These are phyloP conservation scores for Harmothoe impar DNA, from an alignment of 2,888 invertebrate species.

Conservation along the genomic window DNA sequence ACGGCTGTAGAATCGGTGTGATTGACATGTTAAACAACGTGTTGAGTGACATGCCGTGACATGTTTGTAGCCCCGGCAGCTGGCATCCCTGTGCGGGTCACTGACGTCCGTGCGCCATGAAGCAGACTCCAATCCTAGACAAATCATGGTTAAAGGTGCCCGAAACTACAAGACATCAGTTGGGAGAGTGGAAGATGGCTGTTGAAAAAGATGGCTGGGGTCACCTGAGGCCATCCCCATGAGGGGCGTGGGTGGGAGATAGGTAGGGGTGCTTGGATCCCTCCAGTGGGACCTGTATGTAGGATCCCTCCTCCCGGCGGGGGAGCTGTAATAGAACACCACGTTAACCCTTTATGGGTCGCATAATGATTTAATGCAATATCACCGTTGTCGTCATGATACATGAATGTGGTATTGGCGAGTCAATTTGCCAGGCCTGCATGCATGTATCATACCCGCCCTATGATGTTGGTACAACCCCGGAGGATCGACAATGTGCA, in stretches of 20 bases:
- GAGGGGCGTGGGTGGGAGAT: background rate
- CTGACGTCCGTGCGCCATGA: background rate
- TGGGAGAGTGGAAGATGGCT: background rate
- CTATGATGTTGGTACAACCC: too few species aligned
- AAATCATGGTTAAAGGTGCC: background rate
- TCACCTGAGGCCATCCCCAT: background rate
- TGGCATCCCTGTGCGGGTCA: constrained; percentile 6
- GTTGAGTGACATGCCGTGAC: constrained; percentile 14
- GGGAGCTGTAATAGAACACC: too few species aligned
- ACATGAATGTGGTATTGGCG: too few species aligned
- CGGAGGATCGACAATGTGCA: too few species aligned
- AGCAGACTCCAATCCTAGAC: background rate
- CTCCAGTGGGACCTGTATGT: too few species aligned
- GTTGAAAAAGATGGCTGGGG: background rate
- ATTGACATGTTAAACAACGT: constrained; percentile 33
- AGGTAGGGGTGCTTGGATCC: background rate
- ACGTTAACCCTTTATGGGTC: too few species aligned
- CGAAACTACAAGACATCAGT: background rate
- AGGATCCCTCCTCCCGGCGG: too few species aligned
- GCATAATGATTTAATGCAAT: too few species aligned
- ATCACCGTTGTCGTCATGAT: too few species aligned
- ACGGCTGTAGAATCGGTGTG: background rate
- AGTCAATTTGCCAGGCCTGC: too few species aligned
- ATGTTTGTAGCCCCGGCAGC: constrained; percentile 7
- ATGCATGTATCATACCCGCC: too few species aligned